Percentiles rank a stretch among this genome's conserved stretches.
phyloP scores from a whole-genome alignment of 2,888 invertebrate genomes.

The Oxystoma pomonae region DNA sequence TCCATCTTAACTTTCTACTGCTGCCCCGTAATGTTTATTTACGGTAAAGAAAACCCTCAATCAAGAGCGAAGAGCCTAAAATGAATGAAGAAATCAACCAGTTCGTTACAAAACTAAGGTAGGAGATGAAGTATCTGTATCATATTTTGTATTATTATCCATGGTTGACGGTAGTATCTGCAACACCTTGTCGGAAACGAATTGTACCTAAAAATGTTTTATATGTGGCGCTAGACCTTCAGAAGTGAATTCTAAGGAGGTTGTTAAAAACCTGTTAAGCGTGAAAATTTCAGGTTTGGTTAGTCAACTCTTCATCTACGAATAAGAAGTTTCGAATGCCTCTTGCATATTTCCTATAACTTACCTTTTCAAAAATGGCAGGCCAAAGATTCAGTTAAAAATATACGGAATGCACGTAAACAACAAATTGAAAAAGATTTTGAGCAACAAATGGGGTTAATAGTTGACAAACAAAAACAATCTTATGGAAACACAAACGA shows the following conservation, averaged over 20 bases:
- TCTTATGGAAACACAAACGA: background rate
- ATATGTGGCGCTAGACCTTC: background rate
- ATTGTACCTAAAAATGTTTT: background rate
- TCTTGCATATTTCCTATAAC: background rate
- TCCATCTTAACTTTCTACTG: background rate
- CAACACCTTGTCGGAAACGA: slow-evolving; percentile 4
- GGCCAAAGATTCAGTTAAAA: background rate
- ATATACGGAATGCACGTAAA: background rate
- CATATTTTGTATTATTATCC: background rate
- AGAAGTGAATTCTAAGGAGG: slow-evolving; percentile 3
- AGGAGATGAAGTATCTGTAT: background rate
- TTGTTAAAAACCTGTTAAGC: background rate
- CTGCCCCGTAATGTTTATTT: background rate
- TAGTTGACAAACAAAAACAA: background rate
- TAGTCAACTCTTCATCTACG: slow-evolving; percentile 1
- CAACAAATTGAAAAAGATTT: background rate
- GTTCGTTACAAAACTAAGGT: background rate
- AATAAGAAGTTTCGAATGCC: background rate
- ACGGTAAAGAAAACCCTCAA: background rate
- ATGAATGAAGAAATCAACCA: background rate
- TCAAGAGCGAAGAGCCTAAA: background rate
- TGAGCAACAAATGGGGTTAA: background rate
- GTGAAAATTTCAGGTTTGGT: slow-evolving; percentile 3
- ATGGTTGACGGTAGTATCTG: background rate
- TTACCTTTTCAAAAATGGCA: slow-evolving; percentile 1